Evolutionary conservation across 2,888 invertebrate genomes (phyloP).

Genomic region (Bembecia ichneumoniformis): DNA sequence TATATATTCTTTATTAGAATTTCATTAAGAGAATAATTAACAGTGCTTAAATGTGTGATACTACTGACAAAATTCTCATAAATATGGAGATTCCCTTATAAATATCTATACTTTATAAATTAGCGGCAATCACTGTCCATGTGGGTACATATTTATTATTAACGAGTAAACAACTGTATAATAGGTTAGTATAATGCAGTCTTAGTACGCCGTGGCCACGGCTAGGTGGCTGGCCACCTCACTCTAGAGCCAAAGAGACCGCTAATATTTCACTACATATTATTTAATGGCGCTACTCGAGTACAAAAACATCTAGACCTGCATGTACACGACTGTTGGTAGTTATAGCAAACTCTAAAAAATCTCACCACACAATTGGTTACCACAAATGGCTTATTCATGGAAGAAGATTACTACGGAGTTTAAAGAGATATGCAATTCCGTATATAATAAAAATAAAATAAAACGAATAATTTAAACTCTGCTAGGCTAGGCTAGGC

Average conservation of each 20-base stretch:
- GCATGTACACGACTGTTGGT: not conserved
- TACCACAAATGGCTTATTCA: conserved; percentile 16
- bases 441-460: no score
- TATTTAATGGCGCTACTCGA: conserved; percentile 35
- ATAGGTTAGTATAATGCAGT: conserved; percentile 42
- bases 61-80: no score
- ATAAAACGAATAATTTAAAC: no score
- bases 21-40: no score
- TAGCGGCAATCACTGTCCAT: conserved; percentile 15
- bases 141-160: conserved; percentile 20
- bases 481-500: no score
- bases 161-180: conserved; percentile 45
- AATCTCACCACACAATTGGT: no score
- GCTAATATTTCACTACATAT: conserved; percentile 25
- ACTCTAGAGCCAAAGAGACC: conserved; percentile 34
- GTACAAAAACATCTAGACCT: conserved; percentile 14
- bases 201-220: conserved; percentile 52
- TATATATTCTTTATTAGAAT: not conserved
- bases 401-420: no score
- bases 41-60: no score
- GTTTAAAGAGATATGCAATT: no score
- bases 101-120: no score
- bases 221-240: conserved; percentile 29
- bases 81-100: no score
- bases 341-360: not conserved